phyloP scores from a whole-genome alignment of 2,888 invertebrate species.

The Tipula vernalis region DNA sequence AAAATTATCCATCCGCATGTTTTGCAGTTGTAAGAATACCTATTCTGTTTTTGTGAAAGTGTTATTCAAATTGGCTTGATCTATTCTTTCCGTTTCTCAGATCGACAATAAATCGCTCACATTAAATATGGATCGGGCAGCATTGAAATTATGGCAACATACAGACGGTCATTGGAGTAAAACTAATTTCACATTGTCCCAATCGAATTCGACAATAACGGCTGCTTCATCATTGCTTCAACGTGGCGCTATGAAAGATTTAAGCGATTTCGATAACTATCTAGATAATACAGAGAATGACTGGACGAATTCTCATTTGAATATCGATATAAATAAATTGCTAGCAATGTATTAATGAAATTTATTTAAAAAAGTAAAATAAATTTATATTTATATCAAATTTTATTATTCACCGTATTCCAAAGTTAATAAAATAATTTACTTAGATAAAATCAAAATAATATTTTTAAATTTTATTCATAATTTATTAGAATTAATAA shows the following conservation, averaged over 20 bases:
- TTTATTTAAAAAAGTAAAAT: background rate
- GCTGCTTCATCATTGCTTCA: constrained; percentile 61
- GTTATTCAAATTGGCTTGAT: background rate
- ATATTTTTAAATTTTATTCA: background rate
- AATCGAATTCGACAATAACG: constrained; percentile 37
- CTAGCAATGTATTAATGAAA: constrained; percentile 30
- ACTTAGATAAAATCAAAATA: background rate
- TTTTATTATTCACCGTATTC: background rate
- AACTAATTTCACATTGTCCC: constrained; percentile 25
- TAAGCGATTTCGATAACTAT: constrained; percentile 97
- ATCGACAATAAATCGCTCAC: constrained; percentile 69
- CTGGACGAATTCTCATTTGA: constrained; percentile 61
- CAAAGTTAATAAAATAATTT: background rate
- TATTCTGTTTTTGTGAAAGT: constrained; percentile 16
- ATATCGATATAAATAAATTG: constrained; percentile 30
- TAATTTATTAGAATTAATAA: background rate
- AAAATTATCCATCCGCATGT: constrained; percentile 58
- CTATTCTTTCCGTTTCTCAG: constrained; percentile 35
- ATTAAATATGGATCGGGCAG: constrained; percentile 50
- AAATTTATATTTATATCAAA: background rate
- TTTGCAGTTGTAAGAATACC: constrained; percentile 62
- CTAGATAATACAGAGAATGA: constrained; percentile 80
- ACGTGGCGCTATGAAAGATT: constrained; percentile 54
- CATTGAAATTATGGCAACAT: constrained; percentile 61
- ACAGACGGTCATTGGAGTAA: constrained; percentile 67